phyloP scores from a whole-genome alignment of 2,113 vertebrate species.

The Toxotes jaculatrix region DNA sequence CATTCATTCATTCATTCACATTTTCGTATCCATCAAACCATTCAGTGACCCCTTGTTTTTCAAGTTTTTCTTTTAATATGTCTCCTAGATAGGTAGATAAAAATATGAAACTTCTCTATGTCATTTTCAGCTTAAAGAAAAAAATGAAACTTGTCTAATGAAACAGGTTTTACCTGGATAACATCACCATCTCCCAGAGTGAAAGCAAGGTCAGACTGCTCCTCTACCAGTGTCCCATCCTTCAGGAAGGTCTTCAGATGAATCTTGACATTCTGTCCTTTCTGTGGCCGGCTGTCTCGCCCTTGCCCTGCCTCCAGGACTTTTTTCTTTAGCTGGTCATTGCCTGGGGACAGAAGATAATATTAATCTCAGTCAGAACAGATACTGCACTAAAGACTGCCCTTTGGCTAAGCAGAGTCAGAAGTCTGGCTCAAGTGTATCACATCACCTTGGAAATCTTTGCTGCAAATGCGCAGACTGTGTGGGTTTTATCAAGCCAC shows the following conservation, averaged over 20 bases:
- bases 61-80: too few species aligned
- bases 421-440: neutral
- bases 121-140: neutral
- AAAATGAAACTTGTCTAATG: neutral
- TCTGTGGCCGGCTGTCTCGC: constrained; percentile 85
- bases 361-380: neutral
- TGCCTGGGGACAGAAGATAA: constrained; percentile 82
- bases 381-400: neutral
- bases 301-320: constrained; percentile 86
- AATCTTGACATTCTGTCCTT: constrained; percentile 91
- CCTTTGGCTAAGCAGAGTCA: neutral
- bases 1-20: too few species aligned
- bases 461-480: neutral
- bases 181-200: constrained; percentile 95
- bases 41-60: too few species aligned
- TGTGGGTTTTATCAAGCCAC: neutral
- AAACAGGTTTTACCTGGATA: constrained; percentile 87
- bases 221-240: constrained; percentile 85
- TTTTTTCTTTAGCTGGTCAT: constrained; percentile 91
- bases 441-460: neutral
- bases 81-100: neutral
- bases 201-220: constrained; percentile 86
- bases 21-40: too few species aligned
- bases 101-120: neutral
- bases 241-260: constrained; percentile 85